Conservation (phyloP, 2,888 invertebrate species). For the Andricus quercusramuli region DNA sequence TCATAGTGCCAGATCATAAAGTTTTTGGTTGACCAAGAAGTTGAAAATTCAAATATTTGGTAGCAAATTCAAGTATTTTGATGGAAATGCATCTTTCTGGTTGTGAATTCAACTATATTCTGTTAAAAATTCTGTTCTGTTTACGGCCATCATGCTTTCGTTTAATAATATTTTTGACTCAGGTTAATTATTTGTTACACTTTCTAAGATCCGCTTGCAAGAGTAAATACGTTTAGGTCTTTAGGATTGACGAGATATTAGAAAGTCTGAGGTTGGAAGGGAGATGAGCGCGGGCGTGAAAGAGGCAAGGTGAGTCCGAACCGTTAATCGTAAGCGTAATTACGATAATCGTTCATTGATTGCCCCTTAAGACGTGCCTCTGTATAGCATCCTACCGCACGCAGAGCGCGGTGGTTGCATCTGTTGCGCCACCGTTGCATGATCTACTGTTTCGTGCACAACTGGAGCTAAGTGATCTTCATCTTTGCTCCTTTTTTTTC, state of each 20-base stretch:
- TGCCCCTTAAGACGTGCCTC: conserved; percentile 64
- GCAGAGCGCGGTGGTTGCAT: conserved; percentile 50
- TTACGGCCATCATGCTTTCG: no score
- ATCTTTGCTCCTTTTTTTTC: conserved; percentile 20
- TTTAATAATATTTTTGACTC: no score
- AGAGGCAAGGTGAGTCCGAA: conserved; percentile 46
- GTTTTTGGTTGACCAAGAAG: no score
- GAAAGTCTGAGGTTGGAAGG: conserved; percentile 62
- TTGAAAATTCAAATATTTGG: no score
- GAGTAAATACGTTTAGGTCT: conserved; percentile 21
- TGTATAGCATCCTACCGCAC: conserved; percentile 56
- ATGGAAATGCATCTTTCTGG: no score
- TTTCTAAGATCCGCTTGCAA: not conserved
- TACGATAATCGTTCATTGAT: conserved; percentile 73
- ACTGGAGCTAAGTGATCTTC: conserved; percentile 39
- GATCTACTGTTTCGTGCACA: conserved; percentile 33
- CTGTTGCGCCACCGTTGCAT: conserved; percentile 52
- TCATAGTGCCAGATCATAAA: no score
- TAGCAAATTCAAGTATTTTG: no score
- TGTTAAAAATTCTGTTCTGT: no score
- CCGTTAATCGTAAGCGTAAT: conserved; percentile 70
- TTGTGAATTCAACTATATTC: no score
- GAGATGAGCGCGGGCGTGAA: conserved; percentile 19
- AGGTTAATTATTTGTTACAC: not conserved
- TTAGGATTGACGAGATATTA: conserved; percentile 64